A percentile compares a stretch with the other conserved stretches of the same genome.
Conservation (phyloP, 2,888 invertebrate species). For the Chirona hameri region DNA sequence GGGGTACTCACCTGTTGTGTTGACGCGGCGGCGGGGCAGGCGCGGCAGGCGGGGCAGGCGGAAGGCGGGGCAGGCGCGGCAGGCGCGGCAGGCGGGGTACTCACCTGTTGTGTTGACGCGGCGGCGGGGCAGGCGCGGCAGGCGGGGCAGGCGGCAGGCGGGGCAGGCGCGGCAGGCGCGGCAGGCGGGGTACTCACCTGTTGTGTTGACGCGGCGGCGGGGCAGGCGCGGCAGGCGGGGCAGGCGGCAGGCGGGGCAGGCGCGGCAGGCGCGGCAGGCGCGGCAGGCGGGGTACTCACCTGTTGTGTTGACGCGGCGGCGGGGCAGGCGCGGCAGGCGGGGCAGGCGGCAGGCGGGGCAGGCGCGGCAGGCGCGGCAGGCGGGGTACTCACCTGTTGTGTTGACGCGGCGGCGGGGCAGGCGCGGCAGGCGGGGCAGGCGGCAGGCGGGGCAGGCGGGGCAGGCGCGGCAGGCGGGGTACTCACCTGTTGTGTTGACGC, state of each 20-base stretch:
- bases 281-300: conserved; percentile 44
- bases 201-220: too few relatives aligned
- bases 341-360: not conserved
- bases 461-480: not conserved
- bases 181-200: conserved; percentile 44
- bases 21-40: too few relatives aligned
- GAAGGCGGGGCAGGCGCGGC: not conserved
- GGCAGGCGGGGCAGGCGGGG: not conserved
- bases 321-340: not conserved
- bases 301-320: too few relatives aligned
- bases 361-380: too few relatives aligned
- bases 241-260: not conserved
- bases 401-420: not conserved
- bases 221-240: not conserved
- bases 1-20: too few relatives aligned
- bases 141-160: not conserved
- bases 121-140: too few relatives aligned
- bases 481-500: too few relatives aligned
- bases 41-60: not conserved
- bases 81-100: conserved; percentile 41
- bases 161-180: not conserved
- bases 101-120: too few relatives aligned
- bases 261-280: not conserved
- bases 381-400: too few relatives aligned
- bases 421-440: not conserved